Base-by-base conservation (phyloP, 2,113 vertebrate genomes). In the Melanotaenia duboulayi region DNA sequence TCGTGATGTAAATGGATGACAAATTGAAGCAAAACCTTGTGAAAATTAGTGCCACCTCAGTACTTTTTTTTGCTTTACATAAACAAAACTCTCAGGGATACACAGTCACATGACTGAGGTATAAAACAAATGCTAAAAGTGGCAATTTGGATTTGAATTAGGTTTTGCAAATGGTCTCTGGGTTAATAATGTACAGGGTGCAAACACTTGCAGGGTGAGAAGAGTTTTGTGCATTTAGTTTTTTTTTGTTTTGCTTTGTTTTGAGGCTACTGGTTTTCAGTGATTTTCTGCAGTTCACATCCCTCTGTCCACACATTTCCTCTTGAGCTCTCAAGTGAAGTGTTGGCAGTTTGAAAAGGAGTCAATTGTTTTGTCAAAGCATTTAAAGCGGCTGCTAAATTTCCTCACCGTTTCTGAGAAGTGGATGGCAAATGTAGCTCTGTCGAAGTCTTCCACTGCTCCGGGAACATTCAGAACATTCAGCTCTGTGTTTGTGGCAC, bases 11-110 rank as follows among this genome's bases (percentile, higher is more conserved):
- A 2, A 57, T 48, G 25, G 40, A 32, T 35, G 40, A 22, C 65
- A 68, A 57, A 48, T 48, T 68, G 56, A 37, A 39, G n/a, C 10
- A 19, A 58, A 58, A 39, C 11, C 35, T 11, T 46, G 20, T 32
- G 44, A 32, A 24, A 20, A 56, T 46, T 22, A 11, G 14, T 42
- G 9, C 10, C 13, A 11, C 9, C 2, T 42, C 40, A 2, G 10
- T 4, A 46, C 3, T 17, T 4, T 12, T 42, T 17, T 46, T 13
- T 6, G 42, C 42, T 0, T 52, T 20, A 19, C 17, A 5, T 10
- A 52, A 40, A 39, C 20, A 39, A 39, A 35, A 50, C 24, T 56
- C 65, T n/a, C n/a, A n/a, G 20, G 11, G 13, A 44, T 0, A 28
- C 56, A 46, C 35, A 28, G 37, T 1, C 3, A 42, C 51, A 55